phyloP scores from a whole-genome alignment of 2,888 invertebrate species.

The Cataglyphis cursor region DNA sequence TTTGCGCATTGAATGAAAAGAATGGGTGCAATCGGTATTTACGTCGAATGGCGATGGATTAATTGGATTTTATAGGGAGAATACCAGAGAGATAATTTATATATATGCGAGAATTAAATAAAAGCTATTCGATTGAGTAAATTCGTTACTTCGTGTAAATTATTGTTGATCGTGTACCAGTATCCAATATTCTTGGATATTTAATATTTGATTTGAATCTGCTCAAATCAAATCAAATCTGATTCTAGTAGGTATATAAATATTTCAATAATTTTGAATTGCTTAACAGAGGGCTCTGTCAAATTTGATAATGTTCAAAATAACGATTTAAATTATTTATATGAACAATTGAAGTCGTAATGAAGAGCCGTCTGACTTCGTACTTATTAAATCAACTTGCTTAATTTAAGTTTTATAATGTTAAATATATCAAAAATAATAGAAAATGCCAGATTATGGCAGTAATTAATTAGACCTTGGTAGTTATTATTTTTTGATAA shows the following conservation, averaged over 20 bases:
- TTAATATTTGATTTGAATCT: background rate
- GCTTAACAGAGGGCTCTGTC: background rate
- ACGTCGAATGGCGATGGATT: background rate
- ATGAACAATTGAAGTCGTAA: background rate
- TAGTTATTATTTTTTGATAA: background rate
- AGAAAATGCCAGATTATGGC: background rate
- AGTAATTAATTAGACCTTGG: background rate
- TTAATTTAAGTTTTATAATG: background rate
- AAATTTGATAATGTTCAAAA: background rate
- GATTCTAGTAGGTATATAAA: background rate
- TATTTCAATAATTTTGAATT: background rate
- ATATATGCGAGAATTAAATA: background rate
- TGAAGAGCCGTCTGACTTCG: background rate
- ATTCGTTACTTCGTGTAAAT: background rate
- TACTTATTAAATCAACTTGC: background rate
- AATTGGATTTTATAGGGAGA: constrained; percentile 17
- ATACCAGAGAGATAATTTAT: constrained; percentile 11
- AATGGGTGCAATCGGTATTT: background rate
- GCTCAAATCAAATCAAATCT: background rate
- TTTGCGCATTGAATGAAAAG: constrained; percentile 20
- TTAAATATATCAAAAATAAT: background rate
- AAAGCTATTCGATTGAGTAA: background rate
- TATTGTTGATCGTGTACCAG: background rate
- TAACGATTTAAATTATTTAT: background rate
- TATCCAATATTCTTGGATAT: background rate